Conservation (phyloP, 2,113 vertebrate genomes). For the Oreocharis arfaki region DNA sequence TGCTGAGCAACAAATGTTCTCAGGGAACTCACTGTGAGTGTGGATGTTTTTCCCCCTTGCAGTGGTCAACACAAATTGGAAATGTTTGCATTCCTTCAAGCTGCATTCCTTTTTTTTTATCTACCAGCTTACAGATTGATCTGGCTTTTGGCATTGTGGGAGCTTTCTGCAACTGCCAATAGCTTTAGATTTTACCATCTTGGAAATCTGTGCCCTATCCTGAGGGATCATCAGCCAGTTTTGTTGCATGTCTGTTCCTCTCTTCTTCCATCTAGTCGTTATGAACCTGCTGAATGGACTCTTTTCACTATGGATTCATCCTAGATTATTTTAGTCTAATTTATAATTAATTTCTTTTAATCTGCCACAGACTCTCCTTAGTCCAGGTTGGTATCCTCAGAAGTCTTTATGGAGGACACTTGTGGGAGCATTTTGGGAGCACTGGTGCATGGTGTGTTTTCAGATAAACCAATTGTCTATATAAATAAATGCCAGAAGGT, state of each 20-base stretch:
- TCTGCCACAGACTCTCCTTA: neutral
- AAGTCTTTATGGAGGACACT: rapidly evolving
- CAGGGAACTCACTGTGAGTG: rapidly evolving
- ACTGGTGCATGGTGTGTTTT: neutral
- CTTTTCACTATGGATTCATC: neutral
- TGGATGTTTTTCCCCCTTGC: neutral
- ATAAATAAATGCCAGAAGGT: neutral
- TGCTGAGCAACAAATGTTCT: neutral
- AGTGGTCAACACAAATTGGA: neutral
- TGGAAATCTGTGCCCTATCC: neutral
- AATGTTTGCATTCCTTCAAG: neutral
- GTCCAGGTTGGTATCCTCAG: neutral
- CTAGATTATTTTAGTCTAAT: neutral
- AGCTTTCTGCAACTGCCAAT: neutral
- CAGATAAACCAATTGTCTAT: neutral
- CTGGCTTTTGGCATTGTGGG: neutral
- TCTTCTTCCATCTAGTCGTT: neutral
- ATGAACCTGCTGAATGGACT: neutral
- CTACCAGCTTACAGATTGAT: neutral
- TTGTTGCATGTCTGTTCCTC: rapidly evolving
- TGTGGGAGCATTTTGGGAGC: neutral
- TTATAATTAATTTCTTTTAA: neutral
- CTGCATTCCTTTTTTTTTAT: neutral
- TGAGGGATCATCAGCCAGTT: neutral
- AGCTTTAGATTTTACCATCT: neutral